These are phyloP conservation scores for Ceratina australensis DNA, from an alignment of 1,140 invertebrate species.

Conservation along the genomic window DNA sequence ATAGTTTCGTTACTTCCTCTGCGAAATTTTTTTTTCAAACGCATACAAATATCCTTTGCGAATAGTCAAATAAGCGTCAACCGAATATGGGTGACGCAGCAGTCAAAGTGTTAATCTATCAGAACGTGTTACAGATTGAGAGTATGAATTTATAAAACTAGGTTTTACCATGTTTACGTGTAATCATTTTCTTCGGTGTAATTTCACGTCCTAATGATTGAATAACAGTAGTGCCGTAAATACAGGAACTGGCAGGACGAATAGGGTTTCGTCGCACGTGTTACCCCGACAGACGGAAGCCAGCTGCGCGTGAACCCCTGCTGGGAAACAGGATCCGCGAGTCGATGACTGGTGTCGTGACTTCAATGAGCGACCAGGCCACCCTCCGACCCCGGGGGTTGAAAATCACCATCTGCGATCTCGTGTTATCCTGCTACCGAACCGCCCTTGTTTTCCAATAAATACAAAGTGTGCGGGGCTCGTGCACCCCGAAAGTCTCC, in stretches of 20 bases:
- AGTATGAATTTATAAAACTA: too few species aligned
- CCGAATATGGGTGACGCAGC: too few species aligned
- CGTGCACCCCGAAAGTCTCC: too few species aligned
- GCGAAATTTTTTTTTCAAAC: too few species aligned
- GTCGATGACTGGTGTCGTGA: slow-evolving; percentile 61
- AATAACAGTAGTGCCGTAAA: too few species aligned
- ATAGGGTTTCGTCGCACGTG: not conserved
- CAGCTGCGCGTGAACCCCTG: slow-evolving; percentile 25
- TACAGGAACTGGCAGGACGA: too few species aligned
- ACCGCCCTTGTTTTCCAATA: slow-evolving; percentile 79
- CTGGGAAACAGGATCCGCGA: slow-evolving; percentile 12
- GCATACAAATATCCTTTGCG: too few species aligned
- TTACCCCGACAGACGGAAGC: not conserved
- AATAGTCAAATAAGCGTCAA: too few species aligned
- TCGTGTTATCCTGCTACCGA: slow-evolving; percentile 75
- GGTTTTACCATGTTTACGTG: not conserved
- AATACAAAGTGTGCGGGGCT: slow-evolving; percentile 70
- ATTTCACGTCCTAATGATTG: not conserved
- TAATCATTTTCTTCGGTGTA: not conserved
- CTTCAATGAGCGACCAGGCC: slow-evolving; percentile 58
- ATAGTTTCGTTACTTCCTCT: too few species aligned
- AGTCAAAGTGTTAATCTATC: too few species aligned
- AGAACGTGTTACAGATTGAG: too few species aligned
- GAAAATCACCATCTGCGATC: slow-evolving; percentile 60
- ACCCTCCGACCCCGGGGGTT: slow-evolving; percentile 66